These are phyloP conservation scores for Xestia rhomboidea DNA, from an alignment of 2,888 invertebrate genomes.

Conservation along the genomic window DNA sequence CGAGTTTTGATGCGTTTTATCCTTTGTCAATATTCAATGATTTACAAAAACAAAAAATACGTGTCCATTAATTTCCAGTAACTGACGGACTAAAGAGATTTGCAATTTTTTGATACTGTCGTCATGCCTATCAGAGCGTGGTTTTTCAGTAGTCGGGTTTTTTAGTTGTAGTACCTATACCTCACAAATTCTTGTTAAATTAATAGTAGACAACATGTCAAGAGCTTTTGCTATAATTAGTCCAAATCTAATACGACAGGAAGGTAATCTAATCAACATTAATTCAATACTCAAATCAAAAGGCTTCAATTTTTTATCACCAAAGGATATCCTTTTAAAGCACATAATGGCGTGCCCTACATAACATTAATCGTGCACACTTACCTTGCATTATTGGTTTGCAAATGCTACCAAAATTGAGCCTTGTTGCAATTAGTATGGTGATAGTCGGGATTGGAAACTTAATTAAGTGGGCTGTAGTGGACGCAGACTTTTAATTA, in stretches of 20 bases:
- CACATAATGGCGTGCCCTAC: slow-evolving; percentile 55
- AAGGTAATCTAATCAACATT: slow-evolving; percentile 19
- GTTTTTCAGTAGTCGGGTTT: too few relatives aligned
- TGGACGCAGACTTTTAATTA: slow-evolving; percentile 34
- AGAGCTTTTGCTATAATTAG: slow-evolving; percentile 8
- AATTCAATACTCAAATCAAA: slow-evolving; percentile 13
- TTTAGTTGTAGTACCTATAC: too few relatives aligned
- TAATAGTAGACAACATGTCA: neutral
- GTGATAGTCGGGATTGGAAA: slow-evolving; percentile 41
- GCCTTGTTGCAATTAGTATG: slow-evolving; percentile 45
- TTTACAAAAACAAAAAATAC: too few relatives aligned
- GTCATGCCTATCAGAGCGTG: too few relatives aligned
- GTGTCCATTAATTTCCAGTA: too few relatives aligned
- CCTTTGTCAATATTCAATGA: too few relatives aligned
- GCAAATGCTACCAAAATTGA: slow-evolving; percentile 57
- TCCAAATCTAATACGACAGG: neutral
- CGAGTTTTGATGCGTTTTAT: too few relatives aligned
- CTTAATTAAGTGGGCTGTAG: slow-evolving; percentile 34
- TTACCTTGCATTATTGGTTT: slow-evolving; percentile 56
- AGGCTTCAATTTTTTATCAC: slow-evolving; percentile 38
- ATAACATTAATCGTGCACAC: slow-evolving; percentile 44
- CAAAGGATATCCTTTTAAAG: slow-evolving; percentile 55
- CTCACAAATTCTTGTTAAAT: neutral
- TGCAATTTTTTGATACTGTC: too few relatives aligned
- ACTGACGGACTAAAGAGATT: too few relatives aligned